phyloP scores from a whole-genome alignment of 2,113 vertebrate genomes.

The Eira barbara region DNA sequence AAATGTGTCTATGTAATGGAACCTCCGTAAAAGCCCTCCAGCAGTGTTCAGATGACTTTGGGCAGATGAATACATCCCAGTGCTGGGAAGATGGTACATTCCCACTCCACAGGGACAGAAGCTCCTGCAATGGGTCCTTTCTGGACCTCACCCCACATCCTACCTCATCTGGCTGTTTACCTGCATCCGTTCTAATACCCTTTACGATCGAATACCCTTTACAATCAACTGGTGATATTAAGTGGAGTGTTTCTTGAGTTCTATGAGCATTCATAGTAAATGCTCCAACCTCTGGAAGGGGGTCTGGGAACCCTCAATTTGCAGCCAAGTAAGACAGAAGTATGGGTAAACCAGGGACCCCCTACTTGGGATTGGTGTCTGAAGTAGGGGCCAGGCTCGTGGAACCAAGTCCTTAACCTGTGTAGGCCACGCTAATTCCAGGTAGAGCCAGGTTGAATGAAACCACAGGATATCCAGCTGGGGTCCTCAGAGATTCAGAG shows the following conservation, averaged over 20 bases:
- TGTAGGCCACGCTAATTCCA: neutral
- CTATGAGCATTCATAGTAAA: neutral
- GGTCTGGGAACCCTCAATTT: neutral
- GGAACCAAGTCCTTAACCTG: neutral
- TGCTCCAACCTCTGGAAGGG: neutral
- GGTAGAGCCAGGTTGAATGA: neutral
- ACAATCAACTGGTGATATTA: too few relatives aligned
- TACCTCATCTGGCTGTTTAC: neutral
- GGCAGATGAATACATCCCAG: neutral
- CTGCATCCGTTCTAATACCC: neutral
- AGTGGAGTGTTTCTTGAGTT: neutral
- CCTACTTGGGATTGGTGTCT: neutral
- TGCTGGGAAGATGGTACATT: neutral
- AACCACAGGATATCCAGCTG: too few relatives aligned
- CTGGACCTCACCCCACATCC: neutral
- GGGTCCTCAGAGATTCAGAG: neutral
- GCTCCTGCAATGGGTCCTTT: too few relatives aligned
- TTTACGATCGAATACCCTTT: neutral
- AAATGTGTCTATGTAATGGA: neutral
- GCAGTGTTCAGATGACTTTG: neutral
- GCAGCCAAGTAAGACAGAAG: neutral
- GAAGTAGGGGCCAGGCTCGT: neutral
- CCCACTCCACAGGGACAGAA: neutral
- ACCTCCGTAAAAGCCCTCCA: neutral
- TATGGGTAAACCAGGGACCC: neutral